These are phyloP conservation scores for Drosophila percnosoma DNA, from an alignment of 2,888 invertebrate species.

Conservation along the genomic window DNA sequence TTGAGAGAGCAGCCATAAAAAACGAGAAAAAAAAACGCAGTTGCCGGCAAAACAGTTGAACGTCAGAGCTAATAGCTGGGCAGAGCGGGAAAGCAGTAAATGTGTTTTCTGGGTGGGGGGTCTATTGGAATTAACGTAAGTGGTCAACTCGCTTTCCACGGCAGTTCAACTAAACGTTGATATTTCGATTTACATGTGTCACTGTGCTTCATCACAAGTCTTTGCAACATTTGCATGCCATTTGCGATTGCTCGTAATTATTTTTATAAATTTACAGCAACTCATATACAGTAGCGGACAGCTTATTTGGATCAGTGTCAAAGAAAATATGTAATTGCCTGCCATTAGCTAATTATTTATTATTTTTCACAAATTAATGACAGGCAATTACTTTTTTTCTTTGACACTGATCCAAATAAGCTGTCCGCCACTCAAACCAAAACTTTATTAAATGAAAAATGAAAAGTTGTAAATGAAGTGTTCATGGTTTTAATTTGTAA, in stretches of 20 bases:
- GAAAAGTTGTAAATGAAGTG: not conserved
- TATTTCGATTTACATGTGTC: slow-evolving; percentile 1
- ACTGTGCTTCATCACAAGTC: slow-evolving; percentile 19
- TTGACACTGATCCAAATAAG: too few relatives aligned
- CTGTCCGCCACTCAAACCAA: too few relatives aligned
- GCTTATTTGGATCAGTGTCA: too few relatives aligned
- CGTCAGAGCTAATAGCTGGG: slow-evolving; percentile 85
- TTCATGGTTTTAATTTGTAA: not conserved
- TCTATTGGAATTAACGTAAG: slow-evolving; percentile 86
- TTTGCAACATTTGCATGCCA: slow-evolving; percentile 19
- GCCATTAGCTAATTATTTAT: too few relatives aligned
- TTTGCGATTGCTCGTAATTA: not conserved
- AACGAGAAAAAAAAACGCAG: not conserved
- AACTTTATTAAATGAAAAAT: not conserved
- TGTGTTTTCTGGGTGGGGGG: slow-evolving; percentile 38
- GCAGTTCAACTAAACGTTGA: slow-evolving; percentile 42
- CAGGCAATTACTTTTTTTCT: too few relatives aligned
- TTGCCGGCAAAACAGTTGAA: slow-evolving; percentile 13
- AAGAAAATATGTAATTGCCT: too few relatives aligned
- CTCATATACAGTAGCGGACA: too few relatives aligned
- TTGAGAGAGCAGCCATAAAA: slow-evolving; percentile 88
- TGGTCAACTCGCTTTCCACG: slow-evolving; percentile 86
- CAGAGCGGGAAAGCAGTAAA: not conserved
- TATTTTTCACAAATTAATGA: too few relatives aligned
- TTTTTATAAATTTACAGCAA: not conserved